phyloP scores from a whole-genome alignment of 2,888 invertebrate species.

The Odontocerum albicorne region DNA sequence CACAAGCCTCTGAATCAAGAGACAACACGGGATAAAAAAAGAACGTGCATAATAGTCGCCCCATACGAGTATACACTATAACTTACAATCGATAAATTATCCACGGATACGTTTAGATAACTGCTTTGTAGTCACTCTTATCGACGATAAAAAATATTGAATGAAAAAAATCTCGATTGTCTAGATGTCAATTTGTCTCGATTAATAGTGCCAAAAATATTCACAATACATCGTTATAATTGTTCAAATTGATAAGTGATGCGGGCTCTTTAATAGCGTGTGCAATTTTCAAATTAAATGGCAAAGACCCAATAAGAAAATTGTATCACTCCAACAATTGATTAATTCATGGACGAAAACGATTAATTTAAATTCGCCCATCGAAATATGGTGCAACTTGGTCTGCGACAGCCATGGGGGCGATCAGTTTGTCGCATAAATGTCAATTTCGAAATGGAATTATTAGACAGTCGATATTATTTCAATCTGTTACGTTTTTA shows the following conservation, averaged over 20 bases:
- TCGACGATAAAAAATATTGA: not conserved
- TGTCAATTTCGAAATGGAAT: too few relatives aligned
- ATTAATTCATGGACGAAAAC: conserved; percentile 9
- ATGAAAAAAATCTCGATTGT: not conserved
- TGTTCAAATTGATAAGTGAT: conserved; percentile 21
- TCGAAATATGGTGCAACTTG: not conserved
- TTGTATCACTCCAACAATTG: conserved; percentile 9
- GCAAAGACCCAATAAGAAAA: conserved; percentile 13
- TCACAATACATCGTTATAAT: conserved; percentile 22
- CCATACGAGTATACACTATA: too few relatives aligned
- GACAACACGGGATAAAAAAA: too few relatives aligned
- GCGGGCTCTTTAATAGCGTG: conserved; percentile 21
- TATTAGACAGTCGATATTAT: not conserved
- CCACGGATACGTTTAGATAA: too few relatives aligned
- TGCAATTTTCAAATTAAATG: conserved; percentile 24
- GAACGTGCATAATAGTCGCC: too few relatives aligned
- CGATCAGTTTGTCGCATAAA: too few relatives aligned
- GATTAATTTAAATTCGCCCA: conserved; percentile 12
- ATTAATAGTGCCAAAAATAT: conserved; percentile 17
- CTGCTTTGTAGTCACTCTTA: not conserved
- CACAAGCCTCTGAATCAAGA: too few relatives aligned
- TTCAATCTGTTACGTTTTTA: not conserved
- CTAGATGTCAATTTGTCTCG: not conserved
- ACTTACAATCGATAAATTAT: too few relatives aligned
- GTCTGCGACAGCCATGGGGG: conserved; percentile 7